These are phyloP conservation scores for Cylas formicarius DNA, from an alignment of 1,140 invertebrate genomes.

Conservation along the genomic window DNA sequence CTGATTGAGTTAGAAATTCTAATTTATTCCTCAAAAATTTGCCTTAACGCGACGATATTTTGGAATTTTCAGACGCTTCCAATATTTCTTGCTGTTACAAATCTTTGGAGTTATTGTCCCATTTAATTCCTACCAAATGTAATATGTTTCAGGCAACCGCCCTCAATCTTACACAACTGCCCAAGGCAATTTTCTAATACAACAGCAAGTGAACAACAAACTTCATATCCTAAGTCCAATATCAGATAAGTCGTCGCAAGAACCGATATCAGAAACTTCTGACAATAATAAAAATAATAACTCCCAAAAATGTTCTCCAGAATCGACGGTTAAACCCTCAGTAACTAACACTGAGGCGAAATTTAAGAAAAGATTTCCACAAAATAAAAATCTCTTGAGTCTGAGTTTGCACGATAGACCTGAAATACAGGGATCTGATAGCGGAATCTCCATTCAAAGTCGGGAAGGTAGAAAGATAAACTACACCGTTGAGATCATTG, in stretches of 20 bases:
- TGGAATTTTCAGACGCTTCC: no score
- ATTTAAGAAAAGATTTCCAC: conserved; percentile 56
- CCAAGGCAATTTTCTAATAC: conserved; percentile 54
- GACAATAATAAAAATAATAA: conserved; percentile 73
- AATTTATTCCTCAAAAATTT: no score
- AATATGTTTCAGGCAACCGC: conserved; percentile 32
- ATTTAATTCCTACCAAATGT: no score
- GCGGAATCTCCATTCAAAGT: conserved; percentile 77
- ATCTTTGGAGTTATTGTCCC: background rate
- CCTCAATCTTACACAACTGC: conserved; percentile 48
- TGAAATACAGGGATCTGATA: conserved; percentile 76
- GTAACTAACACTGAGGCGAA: conserved; percentile 42
- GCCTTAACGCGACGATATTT: no score
- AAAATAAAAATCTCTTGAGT: conserved; percentile 71
- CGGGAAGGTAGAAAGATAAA: conserved; percentile 46
- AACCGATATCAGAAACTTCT: conserved; percentile 69
- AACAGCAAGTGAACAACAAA: conserved; percentile 56
- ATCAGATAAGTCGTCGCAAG: conserved; percentile 83
- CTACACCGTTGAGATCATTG: no score
- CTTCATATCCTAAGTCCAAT: conserved; percentile 81
- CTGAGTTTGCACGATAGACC: conserved; percentile 56
- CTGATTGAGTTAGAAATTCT: no score
- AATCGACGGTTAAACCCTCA: conserved; percentile 43
- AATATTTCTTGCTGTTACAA: background rate
- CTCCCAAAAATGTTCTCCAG: conserved; percentile 62